Evolutionary conservation across 2,888 invertebrate species (phyloP), one percentile per base, ranked within the genome.

Genomic region (Patella ulyssiponensis): DNA sequence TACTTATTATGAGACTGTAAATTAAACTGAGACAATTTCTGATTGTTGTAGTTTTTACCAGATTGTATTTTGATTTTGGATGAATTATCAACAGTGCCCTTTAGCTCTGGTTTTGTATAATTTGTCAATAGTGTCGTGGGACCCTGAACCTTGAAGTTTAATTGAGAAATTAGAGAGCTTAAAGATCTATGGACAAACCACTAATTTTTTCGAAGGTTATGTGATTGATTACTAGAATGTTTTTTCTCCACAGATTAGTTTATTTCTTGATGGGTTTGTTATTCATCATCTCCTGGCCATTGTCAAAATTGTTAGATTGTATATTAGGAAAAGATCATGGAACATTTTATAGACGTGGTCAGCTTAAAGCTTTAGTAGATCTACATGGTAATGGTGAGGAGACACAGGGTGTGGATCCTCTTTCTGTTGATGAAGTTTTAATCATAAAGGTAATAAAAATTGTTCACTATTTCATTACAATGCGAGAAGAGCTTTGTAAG

Each of bases 251-350:
- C 82, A 91, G 91, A 64, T 56, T 91, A 51, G 91, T 91, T 5
- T 91, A 90, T 75, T 17, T 89, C 9, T 76, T 92, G 79, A 91
- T 92, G 87, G 88, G 79, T 9, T 14, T 89, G 7, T 84, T 90
- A n/a, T 88, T 89, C 77, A 80, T 90, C 3, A 82, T 92, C 20
- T 82, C 90, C 23, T 91, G 87, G 86, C 92, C 92, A 7, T 69
- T 92, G n/a, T 88, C 91, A 17, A 90, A 91, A 80, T 71, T 92
- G 5, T 83, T 92, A 64, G 92, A 92, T 81, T 88, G 88, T 79
- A 56, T 91, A 15, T 85, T 92, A 44, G 91, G 91, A 3, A 81
- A 86, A 56, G 90, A 90, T 11, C 89, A 90, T 76, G 84, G 84
- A 53, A 90, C 90, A n/a, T 90, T 90, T 77, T 91, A 84, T 79